Conservation (phyloP, 2,797 vertebrate species). For the Holocentrus rufus region DNA sequence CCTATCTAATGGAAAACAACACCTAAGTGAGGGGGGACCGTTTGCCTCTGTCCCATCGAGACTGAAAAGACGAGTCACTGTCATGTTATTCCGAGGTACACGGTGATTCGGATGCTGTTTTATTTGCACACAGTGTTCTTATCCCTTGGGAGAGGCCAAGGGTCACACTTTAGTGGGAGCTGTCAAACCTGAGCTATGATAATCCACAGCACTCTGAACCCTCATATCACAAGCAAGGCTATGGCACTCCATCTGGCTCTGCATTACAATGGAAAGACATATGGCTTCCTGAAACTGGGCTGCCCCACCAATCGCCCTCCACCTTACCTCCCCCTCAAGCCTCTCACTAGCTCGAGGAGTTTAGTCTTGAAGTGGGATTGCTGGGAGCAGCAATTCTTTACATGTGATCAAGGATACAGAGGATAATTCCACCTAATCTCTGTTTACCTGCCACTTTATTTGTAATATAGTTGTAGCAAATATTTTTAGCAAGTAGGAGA, state of each 20-base stretch:
- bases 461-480: too few species aligned
- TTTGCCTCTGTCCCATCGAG: background rate
- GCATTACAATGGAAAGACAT: conserved; percentile 64
- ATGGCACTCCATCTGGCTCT: conserved; percentile 63
- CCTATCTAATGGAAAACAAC: background rate
- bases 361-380: conserved; percentile 32
- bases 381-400: conserved; percentile 15
- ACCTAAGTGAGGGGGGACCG: background rate
- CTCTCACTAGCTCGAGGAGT: conserved; percentile 26
- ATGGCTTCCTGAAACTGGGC: conserved; percentile 50
- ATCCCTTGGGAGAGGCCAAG: conserved; percentile 31
- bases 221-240: conserved; percentile 45
- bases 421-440: conserved; percentile 11
- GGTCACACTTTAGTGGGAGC: conserved; percentile 40
- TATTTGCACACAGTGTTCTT: conserved; percentile 40
- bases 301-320: conserved; percentile 9
- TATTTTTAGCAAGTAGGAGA: too few species aligned
- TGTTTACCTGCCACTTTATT: too few species aligned
- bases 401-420: conserved; percentile 8
- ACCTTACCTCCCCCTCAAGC: conserved; percentile 18
- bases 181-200: conserved; percentile 55
- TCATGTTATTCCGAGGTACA: conserved; percentile 34
- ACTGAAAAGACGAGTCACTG: conserved; percentile 22
- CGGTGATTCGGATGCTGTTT: conserved; percentile 38
- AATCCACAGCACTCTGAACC: conserved; percentile 54